Conservation (phyloP, 2,797 vertebrate genomes). For the Argentina silus region DNA sequence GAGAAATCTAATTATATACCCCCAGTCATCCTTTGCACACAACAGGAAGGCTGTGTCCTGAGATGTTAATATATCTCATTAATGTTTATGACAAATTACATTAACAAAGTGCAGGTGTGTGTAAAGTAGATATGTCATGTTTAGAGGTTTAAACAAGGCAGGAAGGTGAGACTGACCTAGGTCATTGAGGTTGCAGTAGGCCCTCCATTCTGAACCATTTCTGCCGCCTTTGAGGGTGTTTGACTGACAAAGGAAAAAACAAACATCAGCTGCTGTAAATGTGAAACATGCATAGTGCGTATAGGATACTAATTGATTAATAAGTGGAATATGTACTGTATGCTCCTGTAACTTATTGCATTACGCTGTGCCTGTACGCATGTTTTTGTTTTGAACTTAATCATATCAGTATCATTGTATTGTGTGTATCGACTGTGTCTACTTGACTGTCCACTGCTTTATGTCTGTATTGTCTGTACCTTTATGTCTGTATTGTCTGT, state of each 20-base stretch:
- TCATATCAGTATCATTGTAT: too few species aligned
- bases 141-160: not conserved
- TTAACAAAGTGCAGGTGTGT: slow-evolving; percentile 21
- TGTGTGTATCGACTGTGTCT: too few species aligned
- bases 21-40: not conserved
- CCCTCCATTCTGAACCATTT: slow-evolving; percentile 89
- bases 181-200: slow-evolving; percentile 93
- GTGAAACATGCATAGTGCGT: slow-evolving; percentile 5
- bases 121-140: slow-evolving; percentile 6
- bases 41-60: slow-evolving; percentile 7
- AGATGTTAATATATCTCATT: slow-evolving; percentile 32
- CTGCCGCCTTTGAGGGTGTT: slow-evolving; percentile 75
- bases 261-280: slow-evolving; percentile 16
- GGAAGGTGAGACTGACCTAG: slow-evolving; percentile 83
- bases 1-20: slow-evolving; percentile 10
- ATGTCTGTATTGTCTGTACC: too few species aligned
- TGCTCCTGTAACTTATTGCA: not conserved
- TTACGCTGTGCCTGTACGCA: too few species aligned
- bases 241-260: slow-evolving; percentile 59
- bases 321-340: not conserved
- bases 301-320: not conserved
- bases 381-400: too few species aligned
- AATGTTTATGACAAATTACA: slow-evolving; percentile 46
- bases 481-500: too few species aligned
- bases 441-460: too few species aligned